Evolutionary conservation across 2,797 vertebrate genomes (phyloP).

Genomic region (Enteromius viviparus): DNA sequence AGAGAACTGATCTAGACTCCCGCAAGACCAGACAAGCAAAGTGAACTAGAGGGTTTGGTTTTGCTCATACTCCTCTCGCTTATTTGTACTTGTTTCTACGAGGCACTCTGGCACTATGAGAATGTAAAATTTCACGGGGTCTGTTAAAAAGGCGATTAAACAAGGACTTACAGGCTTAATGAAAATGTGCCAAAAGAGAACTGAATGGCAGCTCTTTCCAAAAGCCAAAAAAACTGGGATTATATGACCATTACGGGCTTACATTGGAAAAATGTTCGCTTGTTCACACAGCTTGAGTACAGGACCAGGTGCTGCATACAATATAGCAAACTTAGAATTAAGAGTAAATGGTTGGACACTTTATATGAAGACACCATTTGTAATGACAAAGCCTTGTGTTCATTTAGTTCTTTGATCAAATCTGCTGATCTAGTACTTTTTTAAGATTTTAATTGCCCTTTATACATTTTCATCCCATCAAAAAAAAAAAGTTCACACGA

Average conservation of each 20-base stretch:
- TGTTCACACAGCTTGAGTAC: not conserved
- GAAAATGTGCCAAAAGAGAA: conserved; percentile 33
- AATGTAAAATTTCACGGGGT: not conserved
- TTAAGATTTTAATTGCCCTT: not conserved
- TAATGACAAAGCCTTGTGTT: not conserved
- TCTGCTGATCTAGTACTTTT: not conserved
- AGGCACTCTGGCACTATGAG: not conserved
- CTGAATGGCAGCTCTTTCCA: conserved; percentile 9
- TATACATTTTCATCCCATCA: not conserved
- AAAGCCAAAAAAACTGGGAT: conserved; percentile 18
- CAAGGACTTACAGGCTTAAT: conserved; percentile 10
- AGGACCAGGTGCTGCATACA: not conserved
- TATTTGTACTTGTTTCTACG: not conserved
- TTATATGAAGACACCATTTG: not conserved
- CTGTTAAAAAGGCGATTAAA: conserved; percentile 41
- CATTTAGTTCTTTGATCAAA: not conserved
- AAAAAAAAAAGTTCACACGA: not conserved
- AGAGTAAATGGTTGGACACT: not conserved
- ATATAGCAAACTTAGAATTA: not conserved
- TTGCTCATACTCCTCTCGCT: not conserved
- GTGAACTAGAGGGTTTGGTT: not conserved
- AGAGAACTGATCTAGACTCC: not conserved
- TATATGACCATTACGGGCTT: conserved; percentile 28
- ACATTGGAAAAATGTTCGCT: no score
- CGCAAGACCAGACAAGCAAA: conserved; percentile 19